Conservation (phyloP, 2,888 invertebrate genomes). For the Plebejus melissa region DNA sequence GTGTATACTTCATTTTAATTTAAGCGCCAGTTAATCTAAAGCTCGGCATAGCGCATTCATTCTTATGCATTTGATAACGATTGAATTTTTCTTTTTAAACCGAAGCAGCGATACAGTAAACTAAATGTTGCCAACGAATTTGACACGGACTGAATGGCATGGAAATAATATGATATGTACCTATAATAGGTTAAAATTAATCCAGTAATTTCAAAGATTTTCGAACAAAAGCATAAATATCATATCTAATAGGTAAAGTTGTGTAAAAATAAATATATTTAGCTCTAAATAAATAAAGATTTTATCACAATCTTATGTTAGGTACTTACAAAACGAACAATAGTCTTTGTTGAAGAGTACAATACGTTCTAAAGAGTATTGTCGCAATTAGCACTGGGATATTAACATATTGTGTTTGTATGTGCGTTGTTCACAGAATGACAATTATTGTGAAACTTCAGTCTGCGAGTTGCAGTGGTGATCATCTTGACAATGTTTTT, state of each 20-base stretch:
- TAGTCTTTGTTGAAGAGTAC: neutral
- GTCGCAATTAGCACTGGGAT: neutral
- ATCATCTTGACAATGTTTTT: neutral
- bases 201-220: too few species aligned
- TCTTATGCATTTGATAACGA: neutral
- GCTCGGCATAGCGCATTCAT: neutral
- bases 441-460: neutral
- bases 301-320: neutral
- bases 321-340: neutral
- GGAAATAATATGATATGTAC: neutral
- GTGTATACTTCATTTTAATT: conserved; percentile 32
- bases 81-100: conserved; percentile 5
- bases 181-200: too few species aligned
- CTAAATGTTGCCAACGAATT: neutral
- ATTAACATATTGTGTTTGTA: neutral
- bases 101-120: neutral
- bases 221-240: too few species aligned
- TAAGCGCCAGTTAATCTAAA: conserved; percentile 30
- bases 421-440: neutral
- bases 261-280: neutral
- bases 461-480: neutral
- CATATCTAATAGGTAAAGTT: neutral
- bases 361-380: neutral
- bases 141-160: neutral
- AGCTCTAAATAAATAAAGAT: neutral